Evolutionary conservation across 1,140 invertebrate genomes (phyloP), one percentile per base, ranked within the genome.

Genomic region (Charaxes varanes): DNA sequence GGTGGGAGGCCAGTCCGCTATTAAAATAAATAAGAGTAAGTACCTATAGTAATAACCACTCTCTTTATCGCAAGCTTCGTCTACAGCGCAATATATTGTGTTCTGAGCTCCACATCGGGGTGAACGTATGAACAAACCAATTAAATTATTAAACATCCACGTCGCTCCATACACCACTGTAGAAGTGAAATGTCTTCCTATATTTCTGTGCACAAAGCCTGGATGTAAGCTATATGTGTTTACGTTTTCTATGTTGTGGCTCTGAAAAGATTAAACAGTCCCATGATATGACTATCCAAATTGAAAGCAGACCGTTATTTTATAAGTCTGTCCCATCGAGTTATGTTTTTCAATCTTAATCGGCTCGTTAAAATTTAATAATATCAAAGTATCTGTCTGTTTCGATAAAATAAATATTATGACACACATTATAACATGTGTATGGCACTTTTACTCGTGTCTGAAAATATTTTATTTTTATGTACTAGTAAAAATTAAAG

Each of bases 21-120:
- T n/a, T n/a, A n/a, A n/a, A n/a, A n/a, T n/a, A 41, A n/a, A n/a
- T 5, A 30, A 8, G 2, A 5, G 6, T 56, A 70, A 41, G 66
- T 72, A 86, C 90, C 82, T 76, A 62, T 89, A 87, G 80, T 88
- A 87, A 6, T 88, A 57, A 51, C 92, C 91, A 53, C 85, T 88
- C 56, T 89, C 66, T 26, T 87, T 73, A 2, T 74, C 87, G 22
- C 88, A 83, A 6, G 82, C 66, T 46, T 91, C 90, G 62, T 92
- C 89, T 0, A 94, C 62, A 2, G 92, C 88, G 66, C 93, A 93
- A 60, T 92, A 88, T 16, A 96, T 73, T 1, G 89, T 88, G 1
- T 93, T 94, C 72, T 94, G 93, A 2, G 92, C 91, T 1, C 93
- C 93, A 59, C 92, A 87, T 43, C 84, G 80, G 0, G 87, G 84